Conservation (phyloP, 2,113 vertebrate genomes). For the Oostethus manadensis region DNA sequence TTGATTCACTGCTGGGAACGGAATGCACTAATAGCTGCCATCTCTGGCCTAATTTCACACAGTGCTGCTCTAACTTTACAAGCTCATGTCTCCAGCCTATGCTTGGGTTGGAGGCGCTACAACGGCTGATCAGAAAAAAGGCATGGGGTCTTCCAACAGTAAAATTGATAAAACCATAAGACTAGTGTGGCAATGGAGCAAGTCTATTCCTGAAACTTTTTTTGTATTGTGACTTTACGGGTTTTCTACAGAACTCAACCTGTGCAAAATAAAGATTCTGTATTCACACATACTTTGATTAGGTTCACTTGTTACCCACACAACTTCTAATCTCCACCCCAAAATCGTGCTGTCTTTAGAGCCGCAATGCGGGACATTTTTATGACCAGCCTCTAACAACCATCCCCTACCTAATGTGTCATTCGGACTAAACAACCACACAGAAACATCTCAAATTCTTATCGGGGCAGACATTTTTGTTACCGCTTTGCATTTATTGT, state of each 20-base stretch:
- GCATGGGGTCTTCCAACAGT: too few species aligned
- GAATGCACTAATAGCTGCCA: constrained; percentile 37
- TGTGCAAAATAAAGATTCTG: not conserved
- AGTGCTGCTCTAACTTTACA: constrained; percentile 24
- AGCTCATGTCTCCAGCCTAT: constrained; percentile 18
- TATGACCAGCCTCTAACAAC: not conserved
- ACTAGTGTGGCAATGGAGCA: not conserved
- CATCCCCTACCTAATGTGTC: too few species aligned
- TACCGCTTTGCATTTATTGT: not conserved
- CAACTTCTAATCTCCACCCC: not conserved
- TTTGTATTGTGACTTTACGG: not conserved
- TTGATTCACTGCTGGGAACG: constrained; percentile 35
- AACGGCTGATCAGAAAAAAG: constrained; percentile 1
- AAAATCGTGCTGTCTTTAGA: not conserved
- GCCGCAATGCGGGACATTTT: not conserved
- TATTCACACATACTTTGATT: not conserved
- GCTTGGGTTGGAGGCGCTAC: not conserved
- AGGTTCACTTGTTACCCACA: not conserved
- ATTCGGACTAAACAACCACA: not conserved
- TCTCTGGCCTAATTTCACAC: constrained; percentile 55
- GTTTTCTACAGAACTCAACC: too few species aligned
- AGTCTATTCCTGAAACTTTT: not conserved
- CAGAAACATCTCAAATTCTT: not conserved
- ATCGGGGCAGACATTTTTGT: not conserved
- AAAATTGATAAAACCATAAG: not conserved